Conservation (phyloP, 1,140 invertebrate genomes). For the Anastatus disparis region DNA sequence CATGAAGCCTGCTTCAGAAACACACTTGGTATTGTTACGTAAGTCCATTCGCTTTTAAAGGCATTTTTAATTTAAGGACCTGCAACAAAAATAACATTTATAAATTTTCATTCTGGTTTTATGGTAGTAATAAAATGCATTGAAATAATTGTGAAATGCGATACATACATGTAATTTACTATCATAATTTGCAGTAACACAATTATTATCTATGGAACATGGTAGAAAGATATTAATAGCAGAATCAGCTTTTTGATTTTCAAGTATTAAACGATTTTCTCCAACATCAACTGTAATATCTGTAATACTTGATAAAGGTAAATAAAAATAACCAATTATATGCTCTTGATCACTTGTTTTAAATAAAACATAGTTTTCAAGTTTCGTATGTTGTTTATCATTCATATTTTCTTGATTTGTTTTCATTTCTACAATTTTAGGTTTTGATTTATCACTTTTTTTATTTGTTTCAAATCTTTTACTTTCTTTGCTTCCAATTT, state of each 20-base stretch:
- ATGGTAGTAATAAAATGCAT: constrained; percentile 20
- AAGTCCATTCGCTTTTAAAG: constrained; percentile 23
- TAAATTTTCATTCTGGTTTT: constrained; percentile 10
- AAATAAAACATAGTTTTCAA: constrained; percentile 27
- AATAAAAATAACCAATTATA: constrained; percentile 47
- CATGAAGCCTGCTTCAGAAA: no score
- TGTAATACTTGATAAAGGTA: constrained; percentile 67
- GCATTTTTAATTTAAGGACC: constrained; percentile 57
- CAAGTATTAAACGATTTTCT: constrained; percentile 77
- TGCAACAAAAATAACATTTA: constrained; percentile 44
- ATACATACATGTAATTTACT: constrained; percentile 69
- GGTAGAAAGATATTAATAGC: constrained; percentile 77
- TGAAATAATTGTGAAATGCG: constrained; percentile 10
- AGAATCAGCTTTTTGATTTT: constrained; percentile 69
- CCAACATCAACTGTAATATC: constrained; percentile 76
- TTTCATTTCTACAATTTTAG: constrained; percentile 47
- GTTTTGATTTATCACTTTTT: not conserved
- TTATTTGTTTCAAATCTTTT: constrained; percentile 31
- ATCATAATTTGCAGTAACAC: constrained; percentile 73
- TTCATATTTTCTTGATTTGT: constrained; percentile 38
- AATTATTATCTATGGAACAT: constrained; percentile 69
- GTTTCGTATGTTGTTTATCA: constrained; percentile 26
- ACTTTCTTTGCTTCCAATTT: constrained; percentile 62
- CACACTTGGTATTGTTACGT: no score
- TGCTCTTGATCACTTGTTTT: constrained; percentile 36